Base-by-base conservation (phyloP, 2,888 invertebrate genomes). In the Spicauda simplicius region DNA sequence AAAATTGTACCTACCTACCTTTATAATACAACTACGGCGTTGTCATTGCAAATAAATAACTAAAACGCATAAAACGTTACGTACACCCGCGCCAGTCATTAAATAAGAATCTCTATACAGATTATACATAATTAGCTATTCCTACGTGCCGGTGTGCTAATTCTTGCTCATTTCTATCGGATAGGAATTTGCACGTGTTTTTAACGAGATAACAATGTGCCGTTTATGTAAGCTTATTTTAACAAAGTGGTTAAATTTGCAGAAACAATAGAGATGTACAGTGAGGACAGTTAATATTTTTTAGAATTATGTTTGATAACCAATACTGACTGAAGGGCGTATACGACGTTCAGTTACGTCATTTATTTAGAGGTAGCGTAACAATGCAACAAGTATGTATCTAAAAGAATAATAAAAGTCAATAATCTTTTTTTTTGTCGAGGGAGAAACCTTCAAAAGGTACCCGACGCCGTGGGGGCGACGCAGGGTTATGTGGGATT, bases 131-230 rank as follows among this genome's bases (percentile, higher is more conserved):
- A 60, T 67, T 61, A 67, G 20, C 37, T 50, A 74, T 82, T 77
- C 74, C 69, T 76, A 77, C 79, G 78, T 80, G 80, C 78, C 77
- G 72, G 71, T 77, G 77, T 72, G 74, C 72, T 71, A 75, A 74
- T 79, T 72, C 72, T 72, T 64, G 71, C 70, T 71, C 77, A 73
- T 76, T 76, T 72, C 54, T 33, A 74, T 72, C 62, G 66, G 71
- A 72, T 72, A 71, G 77, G 78, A 80, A 83, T 85, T 77, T 74
- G 77, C 83, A 86, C 81, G 86, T 86, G 83, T 77, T 71, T 18
- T 16, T 7, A 45, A 18, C 55, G 62, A 14, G 18, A 14, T n/a
- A 55, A 63, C 62, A 63, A 63, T 30, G 55, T 55, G 62, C 30
- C 52, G 19, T 19, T 53, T 20, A 14, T 14, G 14, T 14, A 41